A percentile compares a stretch with the other conserved stretches of the same genome.
phyloP scores from a whole-genome alignment of 2,113 vertebrate species.

The Boulengeromyrus knoepffleri region DNA sequence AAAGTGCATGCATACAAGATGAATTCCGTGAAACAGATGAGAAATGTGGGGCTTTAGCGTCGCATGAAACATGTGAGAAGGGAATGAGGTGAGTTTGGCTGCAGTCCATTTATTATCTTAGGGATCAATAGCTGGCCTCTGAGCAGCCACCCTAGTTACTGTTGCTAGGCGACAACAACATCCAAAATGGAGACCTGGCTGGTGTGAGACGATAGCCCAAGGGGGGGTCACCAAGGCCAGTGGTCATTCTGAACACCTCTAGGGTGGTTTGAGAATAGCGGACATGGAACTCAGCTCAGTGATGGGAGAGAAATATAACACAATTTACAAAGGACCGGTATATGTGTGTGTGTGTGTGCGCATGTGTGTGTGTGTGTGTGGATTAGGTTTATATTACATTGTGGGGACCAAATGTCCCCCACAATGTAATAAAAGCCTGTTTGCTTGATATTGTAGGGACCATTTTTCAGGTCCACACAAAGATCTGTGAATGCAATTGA shows the following conservation, averaged over 20 bases:
- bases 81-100: constrained; percentile 46
- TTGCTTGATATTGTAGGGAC: no score
- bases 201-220: constrained; percentile 65
- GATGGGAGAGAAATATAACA: constrained; percentile 16
- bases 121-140: constrained; percentile 68
- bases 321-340: neutral
- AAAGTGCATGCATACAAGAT: neutral
- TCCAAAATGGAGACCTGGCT: constrained; percentile 68
- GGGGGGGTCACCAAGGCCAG: constrained; percentile 50
- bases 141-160: constrained; percentile 65
- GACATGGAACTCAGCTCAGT: constrained; percentile 50
- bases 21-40: constrained; percentile 19
- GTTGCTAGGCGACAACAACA: constrained; percentile 76
- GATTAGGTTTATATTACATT: no score
- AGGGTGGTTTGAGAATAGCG: constrained; percentile 55
- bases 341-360: neutral
- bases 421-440: no score
- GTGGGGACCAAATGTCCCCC: no score
- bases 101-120: constrained; percentile 40
- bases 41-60: neutral
- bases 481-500: no score
- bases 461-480: no score
- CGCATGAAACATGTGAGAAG: neutral
- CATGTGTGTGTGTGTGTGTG: no score
- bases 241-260: constrained; percentile 63